phyloP scores from a whole-genome alignment of 2,113 vertebrate species.

The Prochilodus magdalenae region DNA sequence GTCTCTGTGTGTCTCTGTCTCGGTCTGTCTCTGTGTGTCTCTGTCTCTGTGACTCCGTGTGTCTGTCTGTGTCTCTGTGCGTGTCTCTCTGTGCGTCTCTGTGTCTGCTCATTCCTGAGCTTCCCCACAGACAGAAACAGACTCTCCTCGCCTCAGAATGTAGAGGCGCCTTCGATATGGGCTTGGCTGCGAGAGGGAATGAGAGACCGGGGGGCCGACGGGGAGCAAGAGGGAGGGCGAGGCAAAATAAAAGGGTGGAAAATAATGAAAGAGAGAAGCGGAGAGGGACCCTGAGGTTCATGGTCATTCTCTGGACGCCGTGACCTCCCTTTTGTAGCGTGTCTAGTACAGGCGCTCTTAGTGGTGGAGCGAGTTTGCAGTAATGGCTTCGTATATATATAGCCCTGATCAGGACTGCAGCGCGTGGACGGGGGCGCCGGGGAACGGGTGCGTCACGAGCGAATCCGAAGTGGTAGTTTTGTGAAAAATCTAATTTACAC shows the following conservation, averaged over 20 bases:
- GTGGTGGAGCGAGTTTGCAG: background rate
- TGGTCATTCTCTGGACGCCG: slow-evolving; percentile 6
- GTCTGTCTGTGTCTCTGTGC: too few species aligned
- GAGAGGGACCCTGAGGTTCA: background rate
- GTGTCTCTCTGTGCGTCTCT: too few species aligned
- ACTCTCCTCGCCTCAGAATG: slow-evolving; percentile 42
- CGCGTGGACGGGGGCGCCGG: background rate
- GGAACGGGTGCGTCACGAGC: background rate
- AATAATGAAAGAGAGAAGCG: slow-evolving; percentile 35
- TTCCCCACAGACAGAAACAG: slow-evolving; percentile 51
- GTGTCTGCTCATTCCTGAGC: slow-evolving; percentile 46
- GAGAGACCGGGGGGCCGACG: background rate
- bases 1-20: too few species aligned
- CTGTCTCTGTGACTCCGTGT: too few species aligned
- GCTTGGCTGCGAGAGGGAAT: slow-evolving; percentile 42
- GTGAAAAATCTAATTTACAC: slow-evolving; percentile 4
- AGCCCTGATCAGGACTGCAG: background rate
- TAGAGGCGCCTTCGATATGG: slow-evolving; percentile 50
- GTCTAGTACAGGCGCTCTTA: background rate
- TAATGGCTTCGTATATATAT: background rate
- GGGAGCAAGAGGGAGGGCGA: background rate
- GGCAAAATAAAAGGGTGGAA: slow-evolving; percentile 17
- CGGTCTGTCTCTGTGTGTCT: too few species aligned
- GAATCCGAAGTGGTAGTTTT: background rate
- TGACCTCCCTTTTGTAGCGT: background rate